Evolutionary conservation across 1,140 invertebrate genomes (phyloP), one percentile per base, ranked within the genome.

Genomic region (Agrilus planipennis): DNA sequence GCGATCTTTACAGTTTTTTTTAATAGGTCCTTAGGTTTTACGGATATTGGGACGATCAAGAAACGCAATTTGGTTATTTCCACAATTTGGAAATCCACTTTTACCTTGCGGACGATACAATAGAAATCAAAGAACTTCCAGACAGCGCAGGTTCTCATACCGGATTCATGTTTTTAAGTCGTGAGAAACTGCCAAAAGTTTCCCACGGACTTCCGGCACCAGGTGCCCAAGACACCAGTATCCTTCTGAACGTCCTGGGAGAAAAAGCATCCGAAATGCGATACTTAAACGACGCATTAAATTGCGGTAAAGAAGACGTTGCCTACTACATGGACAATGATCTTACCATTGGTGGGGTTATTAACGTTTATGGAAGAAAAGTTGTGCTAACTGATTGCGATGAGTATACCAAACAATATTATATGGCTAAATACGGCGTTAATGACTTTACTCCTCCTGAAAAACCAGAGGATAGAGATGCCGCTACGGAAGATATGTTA

Each of bases 41-140:
- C 50, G 88, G 79, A 17, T 87, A 87, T 48, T 94, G 90, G 89
- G 88, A 94, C 57, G 89, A 94, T 56, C 69, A 77, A 6, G 69
- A 76, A 2, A 76, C 70, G 20, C 71, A 79, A 52, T 76, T 77
- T 58, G 79, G 89, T 21, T 68, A 75, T 21, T 54, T 88, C n/a
- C 76, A 87, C 47, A 64, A 82, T 49, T 61, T 88, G 3, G 76
- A 84, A 50, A 64, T 90, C 4, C 72, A 77, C 59, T 94, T 88
- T 60, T 93, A 84, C 61, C 65, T 94, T 10, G 75, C 81, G 0
- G 88, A 95, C 59, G 83, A 90, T 54, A 92, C 87, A 0, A 79
- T 94, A 12, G 88, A 94, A 58, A 78, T 95, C 3, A 78, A 84
- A 46, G 89, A 85, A 65, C 67, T 81, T 39, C 67, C 71, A 2